Conservation (phyloP, 2,797 vertebrate species). For the Tokudaia muenninki region DNA sequence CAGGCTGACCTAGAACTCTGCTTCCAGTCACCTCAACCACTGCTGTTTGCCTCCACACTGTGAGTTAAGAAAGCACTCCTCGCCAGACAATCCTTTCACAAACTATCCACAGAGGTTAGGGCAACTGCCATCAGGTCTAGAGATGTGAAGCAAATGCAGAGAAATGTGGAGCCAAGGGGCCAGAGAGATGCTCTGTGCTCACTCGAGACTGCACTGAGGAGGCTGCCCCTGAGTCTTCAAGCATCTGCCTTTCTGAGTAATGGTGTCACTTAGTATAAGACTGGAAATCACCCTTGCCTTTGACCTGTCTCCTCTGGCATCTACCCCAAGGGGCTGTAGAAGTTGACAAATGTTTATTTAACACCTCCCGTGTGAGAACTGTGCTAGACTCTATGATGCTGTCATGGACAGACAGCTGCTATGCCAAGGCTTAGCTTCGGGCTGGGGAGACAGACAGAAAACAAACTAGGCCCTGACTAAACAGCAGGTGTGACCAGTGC, state of each 20-base stretch:
- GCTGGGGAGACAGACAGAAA: neutral
- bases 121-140: neutral
- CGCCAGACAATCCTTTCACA: neutral
- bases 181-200: neutral
- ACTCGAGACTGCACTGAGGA: neutral
- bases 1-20: neutral
- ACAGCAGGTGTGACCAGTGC: neutral
- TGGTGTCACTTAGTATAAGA: neutral
- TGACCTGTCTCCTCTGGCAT: neutral
- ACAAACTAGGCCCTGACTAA: conserved; percentile 35
- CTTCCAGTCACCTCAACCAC: too few species aligned
- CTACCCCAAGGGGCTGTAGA: neutral
- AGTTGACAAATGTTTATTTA: conserved; percentile 22
- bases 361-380: neutral
- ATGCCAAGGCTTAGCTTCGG: neutral
- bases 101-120: neutral
- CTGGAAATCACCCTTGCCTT: neutral
- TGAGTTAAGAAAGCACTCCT: neutral
- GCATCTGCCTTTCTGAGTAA: neutral
- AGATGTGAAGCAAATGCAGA: neutral
- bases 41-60: conserved; percentile 32
- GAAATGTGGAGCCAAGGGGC: neutral
- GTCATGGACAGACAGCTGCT: neutral
- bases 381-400: conserved; percentile 16
- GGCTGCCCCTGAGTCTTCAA: neutral